A percentile compares a stretch with the other conserved stretches of the same genome.
These are phyloP conservation scores for Myxocyprinus asiaticus DNA, from an alignment of 2,113 vertebrate genomes.

Conservation along the genomic window DNA sequence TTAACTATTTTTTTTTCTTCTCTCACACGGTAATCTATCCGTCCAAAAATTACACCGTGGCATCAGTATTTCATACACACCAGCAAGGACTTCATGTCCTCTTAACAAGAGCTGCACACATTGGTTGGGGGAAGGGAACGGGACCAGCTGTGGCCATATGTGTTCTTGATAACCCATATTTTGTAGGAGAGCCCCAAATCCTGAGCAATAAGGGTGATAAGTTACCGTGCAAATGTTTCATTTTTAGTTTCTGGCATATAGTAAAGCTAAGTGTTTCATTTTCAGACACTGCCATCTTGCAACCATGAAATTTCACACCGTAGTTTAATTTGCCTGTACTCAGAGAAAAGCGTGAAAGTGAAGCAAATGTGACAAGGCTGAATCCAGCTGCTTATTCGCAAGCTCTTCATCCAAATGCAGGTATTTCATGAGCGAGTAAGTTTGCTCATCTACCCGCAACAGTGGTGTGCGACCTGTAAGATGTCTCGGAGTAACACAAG, in stretches of 20 bases:
- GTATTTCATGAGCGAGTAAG: too few relatives aligned
- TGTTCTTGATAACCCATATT: slow-evolving; percentile 34
- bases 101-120: background rate
- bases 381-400: too few relatives aligned
- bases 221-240: slow-evolving; percentile 3
- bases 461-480: too few relatives aligned
- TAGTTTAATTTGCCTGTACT: background rate
- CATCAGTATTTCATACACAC: too few relatives aligned
- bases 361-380: too few relatives aligned
- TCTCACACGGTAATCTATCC: too few relatives aligned
- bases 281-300: too few relatives aligned
- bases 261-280: background rate
- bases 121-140: slow-evolving; percentile 25
- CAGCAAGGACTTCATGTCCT: background rate
- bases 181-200: slow-evolving; percentile 27
- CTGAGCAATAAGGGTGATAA: slow-evolving; percentile 7
- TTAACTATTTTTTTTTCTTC: too few relatives aligned
- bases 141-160: slow-evolving; percentile 31
- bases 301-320: background rate
- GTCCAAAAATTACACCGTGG: too few relatives aligned
- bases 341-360: background rate
- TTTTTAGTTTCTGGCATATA: background rate
- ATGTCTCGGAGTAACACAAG: too few relatives aligned
- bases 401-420: too few relatives aligned
- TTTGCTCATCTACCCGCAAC: too few relatives aligned